Conservation (phyloP, 2,113 vertebrate species). For the Ptilorrhoa leucosticta region DNA sequence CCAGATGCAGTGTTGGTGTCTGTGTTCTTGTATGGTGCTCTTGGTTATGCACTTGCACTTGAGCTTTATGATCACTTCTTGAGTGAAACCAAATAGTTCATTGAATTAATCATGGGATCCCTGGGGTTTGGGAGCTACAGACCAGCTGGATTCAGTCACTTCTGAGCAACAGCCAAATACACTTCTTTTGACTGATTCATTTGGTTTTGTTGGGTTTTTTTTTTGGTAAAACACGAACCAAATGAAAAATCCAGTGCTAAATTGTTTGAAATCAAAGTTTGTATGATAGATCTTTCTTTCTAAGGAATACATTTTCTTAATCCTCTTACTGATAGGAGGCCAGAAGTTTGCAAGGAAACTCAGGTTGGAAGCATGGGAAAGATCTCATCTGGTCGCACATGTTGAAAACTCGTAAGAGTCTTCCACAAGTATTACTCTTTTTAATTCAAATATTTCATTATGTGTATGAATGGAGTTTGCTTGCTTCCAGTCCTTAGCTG, state of each 20-base stretch:
- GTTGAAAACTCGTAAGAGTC: neutral
- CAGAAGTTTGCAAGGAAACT: neutral
- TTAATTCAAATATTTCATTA: neutral
- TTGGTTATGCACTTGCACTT: neutral
- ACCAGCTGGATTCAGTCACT: neutral
- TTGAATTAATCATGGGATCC: neutral
- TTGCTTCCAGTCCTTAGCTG: neutral
- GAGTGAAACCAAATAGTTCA: neutral
- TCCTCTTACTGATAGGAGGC: neutral
- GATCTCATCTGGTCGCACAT: neutral
- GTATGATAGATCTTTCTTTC: neutral
- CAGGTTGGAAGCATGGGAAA: neutral
- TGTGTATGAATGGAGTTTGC: neutral
- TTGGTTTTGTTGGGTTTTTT: neutral
- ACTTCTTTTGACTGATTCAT: neutral
- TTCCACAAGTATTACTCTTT: neutral
- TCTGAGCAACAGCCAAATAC: neutral
- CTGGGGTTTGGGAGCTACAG: neutral
- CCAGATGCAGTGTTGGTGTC: neutral
- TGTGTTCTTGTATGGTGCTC: neutral
- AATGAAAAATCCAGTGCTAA: neutral
- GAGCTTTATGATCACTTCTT: neutral
- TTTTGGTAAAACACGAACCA: neutral
- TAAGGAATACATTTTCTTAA: neutral
- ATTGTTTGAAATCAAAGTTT: neutral